Percentiles rank a stretch among this genome's conserved stretches.
Evolutionary conservation across 2,113 vertebrate genomes (phyloP).

Genomic region (Solea senegalensis): DNA sequence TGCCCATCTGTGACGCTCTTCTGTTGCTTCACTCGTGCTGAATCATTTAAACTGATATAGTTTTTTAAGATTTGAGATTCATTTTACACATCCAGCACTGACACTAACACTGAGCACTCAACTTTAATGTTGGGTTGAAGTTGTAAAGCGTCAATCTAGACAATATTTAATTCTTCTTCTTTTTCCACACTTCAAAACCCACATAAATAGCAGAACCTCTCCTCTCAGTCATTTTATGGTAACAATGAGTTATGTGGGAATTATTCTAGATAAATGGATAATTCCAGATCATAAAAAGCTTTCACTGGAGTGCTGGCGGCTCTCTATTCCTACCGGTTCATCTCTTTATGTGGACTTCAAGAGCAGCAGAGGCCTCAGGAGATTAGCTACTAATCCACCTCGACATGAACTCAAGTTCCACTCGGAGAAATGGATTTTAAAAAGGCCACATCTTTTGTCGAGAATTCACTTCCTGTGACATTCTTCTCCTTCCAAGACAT

Average conservation of each 20-base stretch:
- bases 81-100: too few relatives aligned
- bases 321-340: constrained; percentile 33
- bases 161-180: background rate
- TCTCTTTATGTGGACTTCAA: background rate
- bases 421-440: constrained; percentile 38
- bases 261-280: constrained; percentile 6
- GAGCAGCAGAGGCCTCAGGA: constrained; percentile 24
- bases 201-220: background rate
- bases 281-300: background rate
- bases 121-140: background rate
- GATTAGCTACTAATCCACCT: constrained; percentile 41
- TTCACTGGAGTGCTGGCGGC: background rate
- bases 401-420: constrained; percentile 27
- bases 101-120: too few relatives aligned
- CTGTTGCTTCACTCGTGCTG: too few relatives aligned
- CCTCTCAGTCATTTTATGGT: background rate
- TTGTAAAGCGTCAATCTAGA: background rate
- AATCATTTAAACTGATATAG: too few relatives aligned
- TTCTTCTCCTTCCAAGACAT: constrained; percentile 11
- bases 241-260: background rate
- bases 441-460: constrained; percentile 17
- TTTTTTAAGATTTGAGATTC: too few relatives aligned
- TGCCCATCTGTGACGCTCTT: too few relatives aligned
- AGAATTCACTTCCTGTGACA: constrained; percentile 25
- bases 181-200: background rate